phyloP scores from a whole-genome alignment of 2,888 invertebrate genomes.

The Drosophila colorata region DNA sequence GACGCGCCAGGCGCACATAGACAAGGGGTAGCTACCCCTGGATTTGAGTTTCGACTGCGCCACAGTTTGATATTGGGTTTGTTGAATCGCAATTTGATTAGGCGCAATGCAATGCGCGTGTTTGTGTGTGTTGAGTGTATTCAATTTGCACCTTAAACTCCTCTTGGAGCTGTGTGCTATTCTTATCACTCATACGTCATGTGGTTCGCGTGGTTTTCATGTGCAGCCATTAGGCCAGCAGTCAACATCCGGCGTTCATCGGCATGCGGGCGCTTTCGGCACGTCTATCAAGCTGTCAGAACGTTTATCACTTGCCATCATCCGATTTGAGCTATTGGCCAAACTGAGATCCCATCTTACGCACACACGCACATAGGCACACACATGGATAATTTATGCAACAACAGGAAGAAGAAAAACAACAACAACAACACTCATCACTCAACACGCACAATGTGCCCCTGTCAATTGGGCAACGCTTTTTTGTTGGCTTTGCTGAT shows the following conservation, averaged over 20 bases:
- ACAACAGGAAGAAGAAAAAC: constrained; percentile 18
- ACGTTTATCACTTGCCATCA: constrained; percentile 65
- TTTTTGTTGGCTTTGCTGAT: constrained; percentile 31
- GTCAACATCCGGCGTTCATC: constrained; percentile 18
- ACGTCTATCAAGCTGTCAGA: constrained; percentile 64
- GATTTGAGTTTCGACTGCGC: background rate
- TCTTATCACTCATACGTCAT: constrained; percentile 37
- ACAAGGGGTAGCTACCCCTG: too few relatives aligned
- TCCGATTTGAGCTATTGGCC: constrained; percentile 59
- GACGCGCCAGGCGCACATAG: background rate
- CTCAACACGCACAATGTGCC: constrained; percentile 44
- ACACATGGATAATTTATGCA: constrained; percentile 50
- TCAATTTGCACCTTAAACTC: constrained; percentile 22
- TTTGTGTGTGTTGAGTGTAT: background rate
- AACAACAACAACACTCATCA: constrained; percentile 29
- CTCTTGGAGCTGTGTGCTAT: background rate
- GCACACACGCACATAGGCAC: constrained; percentile 7
- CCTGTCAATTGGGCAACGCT: constrained; percentile 29
- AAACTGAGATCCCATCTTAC: constrained; percentile 41
- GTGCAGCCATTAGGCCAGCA: constrained; percentile 21
- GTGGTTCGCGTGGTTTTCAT: constrained; percentile 12
- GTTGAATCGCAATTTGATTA: constrained; percentile 1
- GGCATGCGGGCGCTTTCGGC: constrained; percentile 49
- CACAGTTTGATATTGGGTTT: constrained; percentile 2
- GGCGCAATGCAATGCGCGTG: background rate